phyloP scores from a whole-genome alignment of 2,113 vertebrate genomes.

The Glaucidium brasilianum region DNA sequence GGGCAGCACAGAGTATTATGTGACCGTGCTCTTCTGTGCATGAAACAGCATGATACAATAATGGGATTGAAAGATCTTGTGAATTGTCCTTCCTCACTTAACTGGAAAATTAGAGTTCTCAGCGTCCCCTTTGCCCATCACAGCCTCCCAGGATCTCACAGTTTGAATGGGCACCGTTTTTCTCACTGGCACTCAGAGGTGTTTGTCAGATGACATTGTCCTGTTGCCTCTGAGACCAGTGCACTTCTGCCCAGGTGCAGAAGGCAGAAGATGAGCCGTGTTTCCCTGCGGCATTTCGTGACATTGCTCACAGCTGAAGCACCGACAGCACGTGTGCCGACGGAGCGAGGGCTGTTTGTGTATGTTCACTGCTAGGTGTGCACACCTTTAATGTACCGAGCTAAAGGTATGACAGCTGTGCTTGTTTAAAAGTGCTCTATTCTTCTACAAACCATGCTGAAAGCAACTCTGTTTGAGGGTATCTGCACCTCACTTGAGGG shows the following conservation, averaged over 20 bases:
- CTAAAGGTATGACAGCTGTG: neutral
- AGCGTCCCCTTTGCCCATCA: neutral
- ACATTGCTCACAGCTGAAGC: neutral
- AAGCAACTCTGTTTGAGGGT: neutral
- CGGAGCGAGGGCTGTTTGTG: neutral
- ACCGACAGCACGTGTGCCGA: rapidly evolving
- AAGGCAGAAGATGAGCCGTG: neutral
- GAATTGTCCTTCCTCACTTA: neutral
- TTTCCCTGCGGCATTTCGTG: neutral
- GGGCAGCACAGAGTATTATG: rapidly evolving
- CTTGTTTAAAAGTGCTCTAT: neutral
- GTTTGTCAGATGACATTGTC: neutral
- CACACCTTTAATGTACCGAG: rapidly evolving
- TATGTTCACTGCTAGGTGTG: rapidly evolving
- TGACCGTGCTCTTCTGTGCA: neutral
- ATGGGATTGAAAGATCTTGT: neutral
- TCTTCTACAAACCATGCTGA: neutral
- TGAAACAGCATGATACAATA: neutral
- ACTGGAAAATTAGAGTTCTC: neutral
- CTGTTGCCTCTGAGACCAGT: rapidly evolving
- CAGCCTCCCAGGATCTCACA: neutral
- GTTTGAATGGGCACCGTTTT: neutral
- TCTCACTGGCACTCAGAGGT: neutral
- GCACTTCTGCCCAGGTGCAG: neutral
- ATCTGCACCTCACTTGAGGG: neutral